phyloP scores from a whole-genome alignment of 2,113 vertebrate genomes.

The Typhlomys cinereus region DNA sequence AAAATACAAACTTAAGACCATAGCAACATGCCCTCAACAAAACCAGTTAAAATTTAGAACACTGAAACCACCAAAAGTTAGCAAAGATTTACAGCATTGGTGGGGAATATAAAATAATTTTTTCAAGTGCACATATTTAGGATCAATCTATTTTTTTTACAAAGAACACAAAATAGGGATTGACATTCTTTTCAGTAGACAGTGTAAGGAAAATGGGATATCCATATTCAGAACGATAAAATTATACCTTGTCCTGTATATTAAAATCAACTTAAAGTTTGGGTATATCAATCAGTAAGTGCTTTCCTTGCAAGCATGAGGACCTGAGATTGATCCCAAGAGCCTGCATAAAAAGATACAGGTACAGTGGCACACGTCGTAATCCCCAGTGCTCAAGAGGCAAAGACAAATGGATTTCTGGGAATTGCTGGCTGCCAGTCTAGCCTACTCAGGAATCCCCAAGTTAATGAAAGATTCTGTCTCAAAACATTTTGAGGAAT shows the following conservation, averaged over 20 bases:
- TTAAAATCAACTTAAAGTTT: not conserved
- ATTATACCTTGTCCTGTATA: not conserved
- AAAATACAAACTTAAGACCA: not conserved
- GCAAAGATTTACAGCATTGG: not conserved
- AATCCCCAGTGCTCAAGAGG: not conserved
- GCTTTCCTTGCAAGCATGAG: too few relatives aligned
- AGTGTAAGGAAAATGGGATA: not conserved
- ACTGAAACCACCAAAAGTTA: not conserved
- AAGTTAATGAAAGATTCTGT: not conserved
- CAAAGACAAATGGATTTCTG: not conserved
- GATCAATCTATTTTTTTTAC: not conserved
- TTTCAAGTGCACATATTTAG: not conserved
- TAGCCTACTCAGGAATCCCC: not conserved
- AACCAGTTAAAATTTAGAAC: conserved; percentile 27
- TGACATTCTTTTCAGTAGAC: not conserved
- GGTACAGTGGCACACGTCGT: not conserved
- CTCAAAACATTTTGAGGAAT: not conserved
- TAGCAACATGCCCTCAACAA: not conserved
- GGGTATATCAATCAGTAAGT: too few relatives aligned
- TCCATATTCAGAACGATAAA: not conserved
- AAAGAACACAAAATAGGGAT: not conserved
- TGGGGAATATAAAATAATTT: not conserved
- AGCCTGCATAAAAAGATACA: not conserved
- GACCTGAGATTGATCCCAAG: not conserved
- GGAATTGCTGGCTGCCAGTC: not conserved